phyloP scores from a whole-genome alignment of 1,140 invertebrate genomes.

The Caenorhabditis briggsae region DNA sequence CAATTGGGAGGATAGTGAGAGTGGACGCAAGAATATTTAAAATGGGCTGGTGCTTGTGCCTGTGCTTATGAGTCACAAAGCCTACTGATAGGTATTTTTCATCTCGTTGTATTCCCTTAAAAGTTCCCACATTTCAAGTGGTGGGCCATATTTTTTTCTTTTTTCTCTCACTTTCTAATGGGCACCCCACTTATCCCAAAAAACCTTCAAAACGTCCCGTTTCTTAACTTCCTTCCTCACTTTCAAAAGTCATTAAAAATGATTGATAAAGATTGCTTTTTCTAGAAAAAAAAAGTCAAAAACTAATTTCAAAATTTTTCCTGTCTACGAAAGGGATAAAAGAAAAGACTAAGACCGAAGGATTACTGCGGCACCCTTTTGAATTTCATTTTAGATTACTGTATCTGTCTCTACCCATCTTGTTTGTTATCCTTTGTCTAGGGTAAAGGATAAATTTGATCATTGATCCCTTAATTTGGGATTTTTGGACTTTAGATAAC shows the following conservation, averaged over 20 bases:
- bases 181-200: neutral
- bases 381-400: no score
- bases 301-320: neutral
- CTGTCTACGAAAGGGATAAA: neutral
- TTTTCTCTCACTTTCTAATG: neutral
- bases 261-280: neutral
- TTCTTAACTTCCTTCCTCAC: constrained; percentile 19
- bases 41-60: neutral
- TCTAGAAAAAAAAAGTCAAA: neutral
- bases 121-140: constrained; percentile 1
- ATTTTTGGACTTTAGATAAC: constrained; percentile 26
- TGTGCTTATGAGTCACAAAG: constrained; percentile 5
- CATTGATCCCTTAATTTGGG: neutral
- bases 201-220: neutral
- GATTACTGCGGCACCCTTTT: no score
- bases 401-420: no score
- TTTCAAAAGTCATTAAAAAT: neutral
- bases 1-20: constrained; percentile 12
- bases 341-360: no score
- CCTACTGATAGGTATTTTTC: no score
- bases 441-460: constrained; percentile 22
- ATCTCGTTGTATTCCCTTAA: no score
- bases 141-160: neutral
- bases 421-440: neutral
- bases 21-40: constrained; percentile 15